Conservation (phyloP, 2,888 invertebrate genomes). For the Aleiodes testaceus region DNA sequence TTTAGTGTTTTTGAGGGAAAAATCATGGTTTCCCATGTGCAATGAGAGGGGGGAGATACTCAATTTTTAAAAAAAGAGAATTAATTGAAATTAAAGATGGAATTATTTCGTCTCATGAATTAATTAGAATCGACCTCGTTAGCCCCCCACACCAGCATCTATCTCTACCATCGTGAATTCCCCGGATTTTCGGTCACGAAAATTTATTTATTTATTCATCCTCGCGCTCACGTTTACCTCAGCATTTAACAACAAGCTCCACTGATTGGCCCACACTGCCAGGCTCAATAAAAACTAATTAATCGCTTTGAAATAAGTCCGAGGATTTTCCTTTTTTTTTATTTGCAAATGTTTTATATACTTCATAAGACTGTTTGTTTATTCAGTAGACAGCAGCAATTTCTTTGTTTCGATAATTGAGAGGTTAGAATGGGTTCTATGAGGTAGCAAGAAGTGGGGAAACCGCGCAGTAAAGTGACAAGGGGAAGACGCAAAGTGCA, state of each 20-base stretch:
- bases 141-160: conserved; percentile 42
- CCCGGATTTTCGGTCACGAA: conserved; percentile 48
- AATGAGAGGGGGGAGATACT: too few relatives aligned
- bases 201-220: conserved; percentile 53
- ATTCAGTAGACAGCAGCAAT: not conserved
- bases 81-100: conserved; percentile 1
- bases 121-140: conserved; percentile 54
- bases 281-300: conserved; percentile 47
- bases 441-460: conserved; percentile 11
- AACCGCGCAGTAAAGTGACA: conserved; percentile 47
- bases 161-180: conserved; percentile 51
- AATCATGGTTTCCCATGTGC: too few relatives aligned
- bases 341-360: too few relatives aligned
- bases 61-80: conserved; percentile 3
- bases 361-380: not conserved
- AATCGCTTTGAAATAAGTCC: conserved; percentile 34
- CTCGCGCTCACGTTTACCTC: conserved; percentile 33
- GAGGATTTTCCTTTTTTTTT: too few relatives aligned
- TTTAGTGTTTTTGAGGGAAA: conserved; percentile 14
- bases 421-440: conserved; percentile 5
- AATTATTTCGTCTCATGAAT: conserved; percentile 47
- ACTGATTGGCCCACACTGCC: conserved; percentile 45
- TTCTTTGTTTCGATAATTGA: conserved; percentile 8
- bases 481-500: conserved; percentile 60
- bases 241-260: conserved; percentile 35